phyloP scores from a whole-genome alignment of 2,888 invertebrate genomes.

The Amphipyra tragopoginis region DNA sequence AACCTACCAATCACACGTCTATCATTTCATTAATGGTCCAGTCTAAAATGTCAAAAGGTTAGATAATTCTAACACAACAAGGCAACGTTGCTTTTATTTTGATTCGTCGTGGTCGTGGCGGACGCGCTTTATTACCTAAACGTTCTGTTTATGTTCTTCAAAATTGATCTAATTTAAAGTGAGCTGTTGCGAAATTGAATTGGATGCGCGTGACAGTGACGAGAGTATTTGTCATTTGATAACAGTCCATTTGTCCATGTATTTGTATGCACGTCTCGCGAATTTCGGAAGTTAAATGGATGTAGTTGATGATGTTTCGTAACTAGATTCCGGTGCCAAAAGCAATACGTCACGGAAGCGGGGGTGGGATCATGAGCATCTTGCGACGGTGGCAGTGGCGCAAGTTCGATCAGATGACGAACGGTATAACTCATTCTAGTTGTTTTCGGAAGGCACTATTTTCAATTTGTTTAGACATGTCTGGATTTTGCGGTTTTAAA shows the following conservation, averaged over 20 bases:
- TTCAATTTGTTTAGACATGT: slow-evolving; percentile 49
- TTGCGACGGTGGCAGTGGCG: slow-evolving; percentile 47
- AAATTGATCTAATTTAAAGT: slow-evolving; percentile 75
- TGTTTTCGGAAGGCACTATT: slow-evolving; percentile 35
- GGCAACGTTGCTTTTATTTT: slow-evolving; percentile 32
- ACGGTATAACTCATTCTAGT: slow-evolving; percentile 50
- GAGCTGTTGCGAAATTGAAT: slow-evolving; percentile 65
- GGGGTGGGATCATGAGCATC: slow-evolving; percentile 62
- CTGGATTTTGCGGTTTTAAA: slow-evolving; percentile 20
- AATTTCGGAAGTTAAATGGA: slow-evolving; percentile 50
- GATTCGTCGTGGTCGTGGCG: slow-evolving; percentile 42
- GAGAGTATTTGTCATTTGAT: slow-evolving; percentile 30
- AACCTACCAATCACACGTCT: slow-evolving; percentile 14
- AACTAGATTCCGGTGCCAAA: slow-evolving; percentile 72
- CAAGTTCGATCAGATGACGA: slow-evolving; percentile 41
- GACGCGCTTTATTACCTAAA: slow-evolving; percentile 40
- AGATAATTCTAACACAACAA: slow-evolving; percentile 30
- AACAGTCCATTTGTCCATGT: slow-evolving; percentile 31
- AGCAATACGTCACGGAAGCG: slow-evolving; percentile 67
- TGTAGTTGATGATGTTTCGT: slow-evolving; percentile 66
- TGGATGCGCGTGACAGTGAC: slow-evolving; percentile 62
- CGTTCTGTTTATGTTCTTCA: slow-evolving; percentile 58
- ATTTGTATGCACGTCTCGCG: slow-evolving; percentile 7
- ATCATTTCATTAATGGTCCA: slow-evolving; percentile 20
- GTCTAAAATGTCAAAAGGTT: slow-evolving; percentile 43